Percentiles rank a stretch among this genome's conserved stretches.
These are phyloP conservation scores for Anagyrus pseudococci DNA, from an alignment of 2,888 invertebrate genomes.

Conservation along the genomic window DNA sequence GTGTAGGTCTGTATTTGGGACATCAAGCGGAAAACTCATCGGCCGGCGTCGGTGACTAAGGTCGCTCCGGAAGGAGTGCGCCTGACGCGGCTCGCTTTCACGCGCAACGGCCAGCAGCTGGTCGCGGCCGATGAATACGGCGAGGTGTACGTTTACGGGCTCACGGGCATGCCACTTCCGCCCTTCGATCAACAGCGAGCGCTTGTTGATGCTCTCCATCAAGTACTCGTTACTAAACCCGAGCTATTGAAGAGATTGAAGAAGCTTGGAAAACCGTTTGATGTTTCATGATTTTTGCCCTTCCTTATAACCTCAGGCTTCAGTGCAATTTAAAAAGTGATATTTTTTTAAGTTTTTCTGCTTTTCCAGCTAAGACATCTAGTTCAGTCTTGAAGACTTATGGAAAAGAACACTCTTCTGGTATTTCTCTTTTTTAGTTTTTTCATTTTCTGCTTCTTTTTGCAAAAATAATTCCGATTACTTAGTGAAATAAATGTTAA, in stretches of 20 bases:
- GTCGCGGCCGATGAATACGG: slow-evolving; percentile 75
- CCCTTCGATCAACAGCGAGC: slow-evolving; percentile 73
- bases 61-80: slow-evolving; percentile 59
- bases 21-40: slow-evolving; percentile 73
- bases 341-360: no score
- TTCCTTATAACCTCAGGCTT: no score
- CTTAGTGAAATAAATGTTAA: no score
- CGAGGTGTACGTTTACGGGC: slow-evolving; percentile 70
- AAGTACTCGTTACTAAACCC: slow-evolving; percentile 70
- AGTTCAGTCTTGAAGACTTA: no score
- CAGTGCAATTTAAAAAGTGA: no score
- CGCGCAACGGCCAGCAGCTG: slow-evolving; percentile 72
- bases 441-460: no score
- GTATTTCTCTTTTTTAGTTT: no score
- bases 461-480: no score
- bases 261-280: slow-evolving; percentile 63
- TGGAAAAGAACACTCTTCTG: no score
- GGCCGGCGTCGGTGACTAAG: slow-evolving; percentile 69
- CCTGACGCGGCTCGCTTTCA: slow-evolving; percentile 61
- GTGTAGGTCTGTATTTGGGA: slow-evolving; percentile 77
- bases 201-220: slow-evolving; percentile 70
- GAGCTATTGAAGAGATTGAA: slow-evolving; percentile 69
- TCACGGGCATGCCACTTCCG: slow-evolving; percentile 79
- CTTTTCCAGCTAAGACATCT: no score
- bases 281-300: no score